Evolutionary conservation across 2,797 vertebrate genomes (phyloP), one percentile per base, ranked within the genome.

Genomic region (Apogon talboti): DNA sequence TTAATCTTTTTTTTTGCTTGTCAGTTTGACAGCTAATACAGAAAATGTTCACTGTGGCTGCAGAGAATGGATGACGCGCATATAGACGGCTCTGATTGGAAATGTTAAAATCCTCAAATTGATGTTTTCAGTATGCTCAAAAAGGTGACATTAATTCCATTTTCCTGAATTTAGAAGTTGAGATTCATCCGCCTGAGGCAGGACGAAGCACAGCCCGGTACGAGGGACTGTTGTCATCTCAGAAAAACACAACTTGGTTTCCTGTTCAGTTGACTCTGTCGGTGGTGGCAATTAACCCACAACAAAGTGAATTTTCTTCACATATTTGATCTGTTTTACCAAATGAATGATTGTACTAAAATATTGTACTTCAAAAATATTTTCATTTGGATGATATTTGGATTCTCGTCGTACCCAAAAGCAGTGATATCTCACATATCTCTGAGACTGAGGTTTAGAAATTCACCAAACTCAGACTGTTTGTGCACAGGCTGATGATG

Each of bases 1-100:
- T 10, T n/a, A n/a, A n/a, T n/a, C n/a, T 35, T 35, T 9, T 35
- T 35, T 8, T 9, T 13, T 28, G 19, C 19, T 21, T 37, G 42
- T 63, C 69, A 60, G 16, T 49, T 46, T 58, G 59, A 59, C 57
- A 70, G 53, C 40, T 73, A 61, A 71, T 42, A 41, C 67, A 66
- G 44, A 42, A 18, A 71, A 40, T 71, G 56, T 58, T 71, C 14
- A 19, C 14, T 68, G 56, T 51, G 64, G 35, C 15, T 76, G 54
- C 54, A 30, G 24, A 28, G 4, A 2, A 28, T 28, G 24, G 1
- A 45, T 44, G n/a, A 44, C 41, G 13, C 9, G 33, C 33, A 35
- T 8, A n/a, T 8, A 42, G 54, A 12, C 55, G 18, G 24, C 54
- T 33, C 18, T 57, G 28, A 44, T 15, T 46, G 37, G 15, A 45